These are phyloP conservation scores for Helicoverpa assulta DNA, from an alignment of 2,888 invertebrate species.

Conservation along the genomic window DNA sequence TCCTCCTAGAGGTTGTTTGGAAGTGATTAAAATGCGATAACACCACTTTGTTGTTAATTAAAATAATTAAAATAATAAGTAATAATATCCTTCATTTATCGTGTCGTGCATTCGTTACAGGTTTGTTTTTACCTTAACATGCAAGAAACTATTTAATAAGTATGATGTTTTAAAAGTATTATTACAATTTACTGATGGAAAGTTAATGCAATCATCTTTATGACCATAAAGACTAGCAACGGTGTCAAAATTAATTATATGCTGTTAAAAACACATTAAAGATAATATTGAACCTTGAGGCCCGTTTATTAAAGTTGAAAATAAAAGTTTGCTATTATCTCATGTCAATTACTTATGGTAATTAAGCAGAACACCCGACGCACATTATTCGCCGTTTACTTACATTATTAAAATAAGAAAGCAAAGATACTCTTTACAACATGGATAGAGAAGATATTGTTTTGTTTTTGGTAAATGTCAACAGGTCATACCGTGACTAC, in stretches of 20 bases:
- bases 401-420: conserved; percentile 40
- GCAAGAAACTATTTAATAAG: conserved; percentile 1
- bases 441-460: not conserved
- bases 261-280: conserved; percentile 15
- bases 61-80: not conserved
- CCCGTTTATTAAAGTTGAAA: conserved; percentile 22
- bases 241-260: conserved; percentile 35
- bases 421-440: conserved; percentile 25
- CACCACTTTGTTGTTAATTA: not conserved
- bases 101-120: conserved; percentile 5
- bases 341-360: conserved; percentile 33
- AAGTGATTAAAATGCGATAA: conserved; percentile 29
- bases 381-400: conserved; percentile 32
- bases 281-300: conserved; percentile 27
- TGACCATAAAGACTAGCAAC: conserved; percentile 25
- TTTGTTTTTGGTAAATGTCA: not conserved
- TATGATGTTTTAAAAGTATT: not conserved
- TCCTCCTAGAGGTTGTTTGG: conserved; percentile 20
- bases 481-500: not conserved
- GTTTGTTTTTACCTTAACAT: conserved; percentile 25
- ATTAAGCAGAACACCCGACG: conserved; percentile 34
- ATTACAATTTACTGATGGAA: conserved; percentile 34
- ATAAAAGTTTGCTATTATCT: conserved; percentile 30
- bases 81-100: conserved; percentile 14
- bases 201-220: conserved; percentile 33